phyloP scores from a whole-genome alignment of 2,888 invertebrate species.

The Drosophila leonis region DNA sequence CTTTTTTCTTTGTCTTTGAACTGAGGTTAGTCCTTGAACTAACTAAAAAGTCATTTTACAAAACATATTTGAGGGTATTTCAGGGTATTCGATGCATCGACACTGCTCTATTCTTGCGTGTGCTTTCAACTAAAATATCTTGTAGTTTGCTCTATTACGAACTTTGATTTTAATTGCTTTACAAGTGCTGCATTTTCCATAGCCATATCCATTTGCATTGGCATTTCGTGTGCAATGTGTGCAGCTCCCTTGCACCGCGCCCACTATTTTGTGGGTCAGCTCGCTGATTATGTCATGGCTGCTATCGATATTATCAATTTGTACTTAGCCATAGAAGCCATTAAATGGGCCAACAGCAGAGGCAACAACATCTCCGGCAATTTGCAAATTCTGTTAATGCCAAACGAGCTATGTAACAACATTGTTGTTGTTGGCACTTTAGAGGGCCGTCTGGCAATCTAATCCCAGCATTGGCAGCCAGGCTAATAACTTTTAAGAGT shows the following conservation, averaged over 20 bases:
- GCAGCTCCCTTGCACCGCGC: background rate
- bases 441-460: slow-evolving; percentile 33
- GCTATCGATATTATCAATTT: slow-evolving; percentile 46
- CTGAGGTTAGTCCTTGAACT: no score
- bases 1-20: no score
- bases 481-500: slow-evolving; percentile 50
- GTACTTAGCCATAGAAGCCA: slow-evolving; percentile 14
- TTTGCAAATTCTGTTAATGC: slow-evolving; percentile 33
- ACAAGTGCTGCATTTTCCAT: slow-evolving; percentile 19
- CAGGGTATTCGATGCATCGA: background rate
- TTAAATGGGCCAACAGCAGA: slow-evolving; percentile 22
- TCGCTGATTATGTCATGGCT: slow-evolving; percentile 32
- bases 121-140: background rate
- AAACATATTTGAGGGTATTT: no score
- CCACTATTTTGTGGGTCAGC: slow-evolving; percentile 16
- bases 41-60: no score
- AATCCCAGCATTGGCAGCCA: slow-evolving; percentile 28
- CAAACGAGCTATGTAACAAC: slow-evolving; percentile 30
- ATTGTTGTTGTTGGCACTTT: slow-evolving; percentile 26
- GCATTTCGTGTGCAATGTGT: background rate
- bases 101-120: background rate
- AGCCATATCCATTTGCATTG: background rate
- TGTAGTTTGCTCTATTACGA: background rate
- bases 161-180: slow-evolving; percentile 37
- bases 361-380: slow-evolving; percentile 15